Base-by-base conservation (phyloP, 2,113 vertebrate species). In the Sturnira hondurensis region DNA sequence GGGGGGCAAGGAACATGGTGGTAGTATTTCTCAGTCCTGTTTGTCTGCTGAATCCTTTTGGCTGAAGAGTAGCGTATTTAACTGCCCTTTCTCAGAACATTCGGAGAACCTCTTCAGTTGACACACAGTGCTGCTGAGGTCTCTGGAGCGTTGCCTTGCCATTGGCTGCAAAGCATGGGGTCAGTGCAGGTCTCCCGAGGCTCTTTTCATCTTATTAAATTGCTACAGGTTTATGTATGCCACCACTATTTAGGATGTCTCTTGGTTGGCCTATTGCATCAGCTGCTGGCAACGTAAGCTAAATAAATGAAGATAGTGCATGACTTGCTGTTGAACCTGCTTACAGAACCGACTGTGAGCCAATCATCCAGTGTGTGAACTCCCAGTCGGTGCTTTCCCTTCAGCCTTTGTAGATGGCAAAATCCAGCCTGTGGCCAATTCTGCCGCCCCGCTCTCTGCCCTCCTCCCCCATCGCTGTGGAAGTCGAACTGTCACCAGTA, bases 331-430 rank as follows among this genome's bases (percentile, higher is more conserved):
- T 14, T 61, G 54, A 73, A 56, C 28, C 13, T 3, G 0, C 80
- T 63, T 14, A 2, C 10, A 33, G 58, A 67, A 54, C 10, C 26
- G 45, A 24, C 36, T 56, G 4, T 71, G 54, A 63, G 67, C 19
- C 45, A 13, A 10, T 4, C 20, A 9, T 22, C 2, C 1, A 1
- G 22, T 10, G 0, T 13, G 16, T 54, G 36, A 13, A 5, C 3
- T 28, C 9, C 24, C 5, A 47, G 26, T 26, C 43, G 15, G 6
- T 38, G 0, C 5, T 45, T 12, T 82, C 9, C 33, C 24, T 71
- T 91, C 13, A 47, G 17, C 10, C 68, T 89, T 52, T 85, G 5
- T 47, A 31, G 45, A 54, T 10, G 13, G 4, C 38, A 77, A 56
- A 84, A 73, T 20, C 13, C 61, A 91, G 77, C 50, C 3, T 26